These are phyloP conservation scores for Lutjanus erythropterus DNA, from an alignment of 2,113 vertebrate genomes.

Conservation along the genomic window DNA sequence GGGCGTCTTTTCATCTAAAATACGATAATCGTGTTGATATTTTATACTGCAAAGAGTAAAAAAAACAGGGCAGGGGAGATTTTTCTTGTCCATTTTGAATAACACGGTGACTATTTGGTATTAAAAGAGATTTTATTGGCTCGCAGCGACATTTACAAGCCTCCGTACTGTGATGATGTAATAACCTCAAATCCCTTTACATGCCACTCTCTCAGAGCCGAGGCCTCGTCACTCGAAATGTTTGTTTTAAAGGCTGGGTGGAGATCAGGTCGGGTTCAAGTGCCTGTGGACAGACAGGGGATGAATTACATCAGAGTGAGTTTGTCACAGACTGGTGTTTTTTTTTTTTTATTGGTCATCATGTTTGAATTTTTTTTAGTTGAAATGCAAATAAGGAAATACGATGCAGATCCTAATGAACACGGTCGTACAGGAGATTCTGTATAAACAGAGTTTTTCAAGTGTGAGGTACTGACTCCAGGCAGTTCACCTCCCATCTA, in stretches of 20 bases:
- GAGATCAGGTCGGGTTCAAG: conserved; percentile 47
- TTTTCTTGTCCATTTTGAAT: background rate
- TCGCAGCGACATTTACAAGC: conserved; percentile 16
- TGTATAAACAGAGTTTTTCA: too few species aligned
- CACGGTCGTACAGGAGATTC: too few species aligned
- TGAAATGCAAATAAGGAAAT: conserved; percentile 5
- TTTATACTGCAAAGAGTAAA: background rate
- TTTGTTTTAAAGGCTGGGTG: conserved; percentile 50
- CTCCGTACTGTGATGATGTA: conserved; percentile 48
- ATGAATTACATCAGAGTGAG: conserved; percentile 22
- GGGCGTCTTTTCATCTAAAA: too few species aligned
- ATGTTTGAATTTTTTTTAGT: conserved; percentile 7
- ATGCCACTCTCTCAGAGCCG: conserved; percentile 22
- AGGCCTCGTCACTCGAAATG: conserved; percentile 28
- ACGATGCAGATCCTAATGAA: background rate
- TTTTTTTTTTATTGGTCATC: conserved; percentile 13
- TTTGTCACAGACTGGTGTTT: conserved; percentile 1
- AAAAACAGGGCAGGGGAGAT: background rate
- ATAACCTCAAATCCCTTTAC: conserved; percentile 35
- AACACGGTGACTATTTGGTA: background rate
- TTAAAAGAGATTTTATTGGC: conserved; percentile 21
- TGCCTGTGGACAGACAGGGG: background rate
- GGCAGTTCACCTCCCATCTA: conserved; percentile 9
- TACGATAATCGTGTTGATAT: background rate
- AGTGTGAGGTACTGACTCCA: too few species aligned